Base-by-base conservation (phyloP, 1,140 invertebrate species). In the Lycorma delicatula region DNA sequence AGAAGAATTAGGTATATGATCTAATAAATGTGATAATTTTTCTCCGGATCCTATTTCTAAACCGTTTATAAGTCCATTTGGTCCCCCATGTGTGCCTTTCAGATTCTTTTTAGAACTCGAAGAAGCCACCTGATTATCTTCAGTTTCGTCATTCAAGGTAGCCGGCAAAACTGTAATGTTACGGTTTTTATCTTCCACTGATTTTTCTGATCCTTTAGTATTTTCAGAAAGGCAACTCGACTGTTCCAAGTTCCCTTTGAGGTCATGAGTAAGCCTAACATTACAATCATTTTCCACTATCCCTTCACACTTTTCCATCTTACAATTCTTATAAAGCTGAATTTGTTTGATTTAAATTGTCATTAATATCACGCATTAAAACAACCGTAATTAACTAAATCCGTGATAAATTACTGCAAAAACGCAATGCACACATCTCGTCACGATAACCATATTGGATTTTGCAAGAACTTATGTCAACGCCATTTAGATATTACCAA, bases 51-150 rank as follows among this genome's bases (percentile, higher is more conserved):
- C 54, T 26, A 38, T 46, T 50, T 56, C 59, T 44, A 60, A 38
- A 25, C 59, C 59, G 47, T 56, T 59, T 25, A 59, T 16, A 31
- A 54, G 20, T 56, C 52, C 34, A 49, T 60, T 54, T 54, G 59
- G 31, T 47, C 59, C 52, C 47, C 41, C 47, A 56, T 54, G 52
- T 41, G 41, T 28, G 18, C 46, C 34, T 28, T 27, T 16, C 47
- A 49, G 18, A 41, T 27, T 54, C 46, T 49, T 60, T 47, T 49
- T 54, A 29, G 13, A 23, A 51, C 31, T 50, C 16, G 47, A 60
- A 23, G 52, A 48, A 26, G 18, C 20, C 41, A 36, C 27, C 27
- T 54, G 54, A 26, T 31, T 27, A 47, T 52, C 59, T 29, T 44
- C 46, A 22, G 44, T 1, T n/a, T 38, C 53, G 52, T 38, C 6